Base-by-base conservation (phyloP, 2,888 invertebrate species). In the Lathronympha strigana region DNA sequence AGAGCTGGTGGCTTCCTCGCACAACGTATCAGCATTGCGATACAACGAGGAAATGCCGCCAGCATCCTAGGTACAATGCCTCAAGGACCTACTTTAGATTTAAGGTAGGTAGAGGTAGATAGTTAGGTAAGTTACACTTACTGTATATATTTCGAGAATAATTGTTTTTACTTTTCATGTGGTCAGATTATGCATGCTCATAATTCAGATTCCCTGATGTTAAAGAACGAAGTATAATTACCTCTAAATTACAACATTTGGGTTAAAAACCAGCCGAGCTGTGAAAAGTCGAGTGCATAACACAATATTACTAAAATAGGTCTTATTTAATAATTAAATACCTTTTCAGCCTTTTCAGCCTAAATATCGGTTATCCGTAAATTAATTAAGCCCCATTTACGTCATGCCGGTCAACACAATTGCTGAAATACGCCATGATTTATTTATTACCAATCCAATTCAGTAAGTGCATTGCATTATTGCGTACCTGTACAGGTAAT, bases 341-440 rank as follows among this genome's bases (percentile, higher is more conserved):
- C 23, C 23, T 23, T 13, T 23, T 8, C 9, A 36, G 9, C 36
- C 4, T n/a, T n/a, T n/a, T n/a, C n/a, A n/a, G 9, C n/a, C 15
- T 36, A 53, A 38, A 53, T 53, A 9, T 36, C 36, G 4, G 36
- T 9, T 53, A 53, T 53, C 36, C 13, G 36, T 49, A 23, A 38
- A 40, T n/a, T 57, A 31, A 57, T 57, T 55, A 54, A 47, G 25
- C 9, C 23, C 40, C 36, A 38, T 54, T 45, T 53, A 45, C 31
- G 61, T 62, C 28, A 17, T 33, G 13, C 23, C 36, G 36, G 23
- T 45, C 25, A 53, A 62, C 45, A 36, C 17, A 36, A 54, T 19
- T 38, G 47, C n/a, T 17, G n/a, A 28, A 47, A 47, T 15, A n/a
- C 9, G 17, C 2, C 9, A 3, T 6, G 21, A 53, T 45, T 25